Base-by-base conservation (phyloP, 2,888 invertebrate genomes). In the Patella depressa region DNA sequence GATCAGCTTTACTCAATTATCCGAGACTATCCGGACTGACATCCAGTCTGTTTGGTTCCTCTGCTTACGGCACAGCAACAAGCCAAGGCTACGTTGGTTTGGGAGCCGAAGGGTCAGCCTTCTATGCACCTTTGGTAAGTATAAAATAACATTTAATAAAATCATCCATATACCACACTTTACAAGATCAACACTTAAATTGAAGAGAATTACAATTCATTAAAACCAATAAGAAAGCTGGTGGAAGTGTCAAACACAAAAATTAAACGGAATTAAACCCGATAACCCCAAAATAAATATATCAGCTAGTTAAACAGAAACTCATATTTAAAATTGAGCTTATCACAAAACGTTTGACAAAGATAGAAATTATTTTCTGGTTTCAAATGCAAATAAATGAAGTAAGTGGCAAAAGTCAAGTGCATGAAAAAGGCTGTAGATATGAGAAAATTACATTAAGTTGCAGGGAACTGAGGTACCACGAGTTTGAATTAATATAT, bases 81-180 rank as follows among this genome's bases (percentile, higher is more conserved):
- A 11, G 65, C 65, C 85, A 85, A 71, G 85, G 86, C 11, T 89
- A 89, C 80, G 82, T 86, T 69, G 83, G 87, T 19, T 19, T 74
- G 24, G 74, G 74, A 45, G 80, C 86, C 92, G 89, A 89, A 45
- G 96, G 96, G 91, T 97, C 97, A 75, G 96, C 97, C 79, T 97
- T 97, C 93, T 97, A 97, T 93, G 96, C 97, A 82, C 96, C 97
- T 85, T 92, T 97, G 95, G 97, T 97, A 94, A 95, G 97, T 86
- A 74, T 29, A 1, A 45, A 45, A 9, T 45, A 45, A 9, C 45
- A 45, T 9, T 45, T 45, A 9, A 45, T 7, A 45, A 45, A 7
- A 45, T 45, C 9, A 7, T 9, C 9, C 7, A 45, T 9, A 9
- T 45, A 45, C 45, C 45, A 45, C 45, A 45, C 7, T 45, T 45